A percentile compares a stretch with the other conserved stretches of the same genome.
These are phyloP conservation scores for Oreohelix idahoensis DNA, from an alignment of 1,140 invertebrate species.

Conservation along the genomic window DNA sequence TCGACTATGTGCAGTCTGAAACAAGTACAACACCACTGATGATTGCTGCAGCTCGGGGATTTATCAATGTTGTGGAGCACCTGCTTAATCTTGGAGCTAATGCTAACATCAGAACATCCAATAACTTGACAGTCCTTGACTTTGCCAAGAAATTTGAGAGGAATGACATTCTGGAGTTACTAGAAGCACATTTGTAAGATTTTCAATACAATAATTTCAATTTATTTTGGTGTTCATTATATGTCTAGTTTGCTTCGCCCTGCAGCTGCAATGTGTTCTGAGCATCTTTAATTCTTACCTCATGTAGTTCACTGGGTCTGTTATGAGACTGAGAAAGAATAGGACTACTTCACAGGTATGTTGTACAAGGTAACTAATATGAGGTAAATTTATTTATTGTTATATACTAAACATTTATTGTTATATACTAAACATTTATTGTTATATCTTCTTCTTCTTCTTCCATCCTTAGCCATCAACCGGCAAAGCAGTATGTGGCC, in stretches of 20 bases:
- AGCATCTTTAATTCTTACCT: background rate
- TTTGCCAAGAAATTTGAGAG: slow-evolving; percentile 80
- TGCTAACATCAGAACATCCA: slow-evolving; percentile 78
- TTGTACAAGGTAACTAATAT: no score
- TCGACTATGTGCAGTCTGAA: slow-evolving; percentile 78
- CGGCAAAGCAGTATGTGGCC: no score
- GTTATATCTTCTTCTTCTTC: no score
- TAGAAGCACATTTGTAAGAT: slow-evolving; percentile 71
- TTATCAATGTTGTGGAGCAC: slow-evolving; percentile 79
- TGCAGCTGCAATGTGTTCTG: background rate
- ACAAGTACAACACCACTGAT: slow-evolving; percentile 84
- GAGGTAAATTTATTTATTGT: no score
- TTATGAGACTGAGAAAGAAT: no score
- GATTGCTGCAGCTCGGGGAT: slow-evolving; percentile 82
- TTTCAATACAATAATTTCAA: background rate
- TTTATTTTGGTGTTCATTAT: background rate
- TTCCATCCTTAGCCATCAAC: no score
- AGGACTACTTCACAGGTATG: no score
- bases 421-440: no score
- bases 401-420: no score
- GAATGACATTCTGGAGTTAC: slow-evolving; percentile 76
- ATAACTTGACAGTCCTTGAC: slow-evolving; percentile 82
- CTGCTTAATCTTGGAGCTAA: slow-evolving; percentile 83
- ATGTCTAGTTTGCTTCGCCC: background rate
- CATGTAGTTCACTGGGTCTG: no score